Evolutionary conservation across 2,888 invertebrate genomes (phyloP), one percentile per base, ranked within the genome.

Genomic region (Listrodromus nycthemerus): DNA sequence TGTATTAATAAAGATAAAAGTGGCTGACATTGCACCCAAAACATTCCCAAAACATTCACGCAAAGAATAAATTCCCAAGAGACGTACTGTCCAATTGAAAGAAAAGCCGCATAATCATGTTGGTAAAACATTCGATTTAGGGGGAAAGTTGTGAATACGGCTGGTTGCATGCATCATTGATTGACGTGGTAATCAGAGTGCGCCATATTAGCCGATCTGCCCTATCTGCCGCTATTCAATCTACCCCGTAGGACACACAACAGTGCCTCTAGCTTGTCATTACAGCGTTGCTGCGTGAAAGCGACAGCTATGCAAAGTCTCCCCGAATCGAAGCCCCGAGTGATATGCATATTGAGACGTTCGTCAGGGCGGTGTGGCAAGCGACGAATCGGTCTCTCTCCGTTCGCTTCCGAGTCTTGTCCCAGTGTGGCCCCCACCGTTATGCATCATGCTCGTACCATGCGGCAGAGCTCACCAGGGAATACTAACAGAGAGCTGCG

Each of bases 341-440:
- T 58, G 76, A 80, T 70, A 63, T 52, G 84, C 85, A 85, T 86
- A 86, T 85, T 85, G 84, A 86, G 85, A 86, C 84, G 82, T 86
- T 85, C 82, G 85, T 86, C 85, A 86, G 79, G 80, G 77, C 55
- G 76, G 58, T 52, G 76, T 61, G 63, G 66, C 21, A 33, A 45
- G 33, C 63, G 75, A 66, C 67, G 50, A 52, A 69, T 41, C 75
- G 58, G 67, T 69, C 48, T 21, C 55, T 74, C 24, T 52, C 33
- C 50, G 48, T 48, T 67, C 27, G 80, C 88, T 55, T 24, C 87
- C 85, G 88, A 89, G 86, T 82, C 87, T 84, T 84, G 84, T 88
- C 84, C 82, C 83, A 82, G 70, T 58, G 63, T 70, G 48, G 69
- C 69, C 50, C 41, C 7, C 7, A 27, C 19, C 19, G n/a, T 66